phyloP scores from a whole-genome alignment of 2,113 vertebrate species.

The Perca schrenkii region DNA sequence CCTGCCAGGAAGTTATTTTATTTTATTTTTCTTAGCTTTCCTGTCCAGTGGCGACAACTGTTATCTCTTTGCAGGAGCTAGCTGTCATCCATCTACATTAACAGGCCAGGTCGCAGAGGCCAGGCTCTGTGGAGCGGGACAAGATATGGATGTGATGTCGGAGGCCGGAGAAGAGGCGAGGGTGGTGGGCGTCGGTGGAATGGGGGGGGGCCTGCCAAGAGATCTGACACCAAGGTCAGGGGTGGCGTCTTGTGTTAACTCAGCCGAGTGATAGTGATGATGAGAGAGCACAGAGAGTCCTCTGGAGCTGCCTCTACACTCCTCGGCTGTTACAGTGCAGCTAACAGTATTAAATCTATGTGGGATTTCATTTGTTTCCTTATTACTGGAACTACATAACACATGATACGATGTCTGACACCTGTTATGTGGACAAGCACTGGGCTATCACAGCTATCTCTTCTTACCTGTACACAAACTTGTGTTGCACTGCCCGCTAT shows the following conservation, averaged over 20 bases:
- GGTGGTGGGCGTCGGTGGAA: neutral
- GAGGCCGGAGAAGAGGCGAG: neutral
- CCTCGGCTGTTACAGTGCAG: neutral
- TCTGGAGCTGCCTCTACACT: conserved; percentile 4
- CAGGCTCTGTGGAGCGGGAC: conserved; percentile 28
- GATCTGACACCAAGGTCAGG: conserved; percentile 67
- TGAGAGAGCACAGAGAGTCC: conserved; percentile 38
- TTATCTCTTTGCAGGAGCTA: conserved; percentile 50
- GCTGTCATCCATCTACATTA: conserved; percentile 68
- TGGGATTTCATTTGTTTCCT: conserved; percentile 25
- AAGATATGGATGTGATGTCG: conserved; percentile 33
- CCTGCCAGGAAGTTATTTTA: neutral
- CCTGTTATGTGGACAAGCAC: conserved; percentile 16
- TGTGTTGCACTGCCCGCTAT: neutral
- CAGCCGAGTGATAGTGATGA: conserved; percentile 53
- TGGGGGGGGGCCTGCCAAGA: conserved; percentile 55
- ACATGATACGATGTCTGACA: conserved; percentile 24
- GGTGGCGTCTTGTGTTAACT: conserved; percentile 55
- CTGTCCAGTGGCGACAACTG: conserved; percentile 54
- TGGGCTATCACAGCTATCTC: neutral
- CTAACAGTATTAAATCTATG: conserved; percentile 16
- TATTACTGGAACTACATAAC: conserved; percentile 5
- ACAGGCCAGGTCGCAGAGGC: conserved; percentile 43
- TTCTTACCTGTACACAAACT: neutral
- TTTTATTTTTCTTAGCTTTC: conserved; percentile 20